Base-by-base conservation (phyloP, 35 echinoderm and acorn worm species). In the Amphiura filiformis region DNA sequence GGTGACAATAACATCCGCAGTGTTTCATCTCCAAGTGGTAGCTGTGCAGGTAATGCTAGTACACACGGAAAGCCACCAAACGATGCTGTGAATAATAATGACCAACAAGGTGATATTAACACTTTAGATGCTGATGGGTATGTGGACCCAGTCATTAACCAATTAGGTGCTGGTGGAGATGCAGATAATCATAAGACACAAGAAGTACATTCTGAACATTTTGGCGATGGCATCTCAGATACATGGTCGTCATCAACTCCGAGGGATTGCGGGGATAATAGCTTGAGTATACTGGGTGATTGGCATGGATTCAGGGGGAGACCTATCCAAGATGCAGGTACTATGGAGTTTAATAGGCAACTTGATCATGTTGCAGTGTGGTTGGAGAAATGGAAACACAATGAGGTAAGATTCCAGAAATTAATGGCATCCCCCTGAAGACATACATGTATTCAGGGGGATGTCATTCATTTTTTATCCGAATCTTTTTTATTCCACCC, bases 361-460 rank as follows among this genome's bases (percentile, higher is more conserved):
- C 78, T 99, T 20, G 96, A 99, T 86, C 96, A 99, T 80, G 79
- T 99, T 35, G 82, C 87, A 34, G 84, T 99, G 36, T 99, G 96
- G 96, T 47, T 90, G 36, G 96, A 99, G 35, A 84, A 84, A 32
- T 99, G 96, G 96, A 90, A 52, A 26, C 96, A 99, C 34, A 30
- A 80, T 11, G 86, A 98, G 96, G 96, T 98, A 84, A 78, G 77
- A 37, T 76, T 56, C 47, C 13, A 15, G n/a, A n/a, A n/a, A n/a
- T n/a, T n/a, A n/a, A n/a, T n/a, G n/a, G n/a, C n/a, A n/a, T n/a
- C n/a, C n/a, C n/a, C 13, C 39, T 78, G 31, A 0, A 31, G 13
- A 32, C 79, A 18, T 31, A 18, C 14, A 17, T 86, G 61, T 80
- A 78, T 77, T 17, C 0, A 26, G n/a, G 35, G 31, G 14, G 34